These are phyloP conservation scores for Spheniscus mendiculus DNA, from an alignment of 2,113 vertebrate species.

Conservation along the genomic window DNA sequence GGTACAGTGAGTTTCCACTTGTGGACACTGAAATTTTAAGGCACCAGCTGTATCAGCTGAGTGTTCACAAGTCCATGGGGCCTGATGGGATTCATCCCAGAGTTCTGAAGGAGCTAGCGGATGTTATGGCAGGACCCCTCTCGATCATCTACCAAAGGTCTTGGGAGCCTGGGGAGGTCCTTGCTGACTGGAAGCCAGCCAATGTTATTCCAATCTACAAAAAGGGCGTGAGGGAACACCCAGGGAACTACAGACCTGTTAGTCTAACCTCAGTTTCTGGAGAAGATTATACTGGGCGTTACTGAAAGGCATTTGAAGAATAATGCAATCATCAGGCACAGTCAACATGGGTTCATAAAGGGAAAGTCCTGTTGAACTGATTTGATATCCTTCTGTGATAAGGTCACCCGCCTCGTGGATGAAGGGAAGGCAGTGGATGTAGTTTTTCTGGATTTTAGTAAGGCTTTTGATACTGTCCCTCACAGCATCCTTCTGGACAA, in stretches of 20 bases:
- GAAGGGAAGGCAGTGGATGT: background rate
- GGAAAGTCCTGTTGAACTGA: background rate
- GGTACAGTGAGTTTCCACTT: background rate
- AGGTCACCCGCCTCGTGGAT: background rate
- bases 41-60: background rate
- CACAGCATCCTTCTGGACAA: background rate
- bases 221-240: background rate
- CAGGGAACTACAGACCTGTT: background rate
- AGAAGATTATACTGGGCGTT: background rate
- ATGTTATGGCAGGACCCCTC: background rate
- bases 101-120: background rate
- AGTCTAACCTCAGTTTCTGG: background rate
- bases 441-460: background rate
- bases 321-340: background rate
- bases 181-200: background rate
- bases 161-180: no score
- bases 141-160: background rate
- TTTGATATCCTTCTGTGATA: background rate
- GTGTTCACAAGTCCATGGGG: background rate
- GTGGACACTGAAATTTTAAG: background rate
- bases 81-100: background rate
- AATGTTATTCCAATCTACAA: background rate
- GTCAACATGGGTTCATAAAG: background rate
- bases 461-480: background rate
- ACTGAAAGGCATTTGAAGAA: background rate